A percentile compares a stretch with the other conserved stretches of the same genome.
Evolutionary conservation across 2,888 invertebrate species (phyloP).

Genomic region (Coremacera marginata): DNA sequence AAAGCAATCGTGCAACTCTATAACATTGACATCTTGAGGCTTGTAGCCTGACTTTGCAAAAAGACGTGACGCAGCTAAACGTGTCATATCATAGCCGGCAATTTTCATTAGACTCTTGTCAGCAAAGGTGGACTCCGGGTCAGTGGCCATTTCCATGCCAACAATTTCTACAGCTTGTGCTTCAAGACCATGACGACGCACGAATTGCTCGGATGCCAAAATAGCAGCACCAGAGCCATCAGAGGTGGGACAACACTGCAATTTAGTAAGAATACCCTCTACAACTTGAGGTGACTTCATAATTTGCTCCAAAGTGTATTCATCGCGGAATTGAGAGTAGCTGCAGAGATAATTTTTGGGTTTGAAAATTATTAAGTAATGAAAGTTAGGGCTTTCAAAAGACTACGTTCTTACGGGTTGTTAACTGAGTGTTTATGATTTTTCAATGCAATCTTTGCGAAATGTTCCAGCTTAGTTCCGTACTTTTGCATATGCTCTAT

Average conservation of each 20-base stretch:
- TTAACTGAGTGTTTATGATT: constrained; percentile 97
- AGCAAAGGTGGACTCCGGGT: constrained; percentile 85
- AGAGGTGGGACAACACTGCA: constrained; percentile 98
- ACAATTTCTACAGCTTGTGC: constrained; percentile 93
- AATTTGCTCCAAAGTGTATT: constrained; percentile 92
- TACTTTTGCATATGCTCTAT: constrained; percentile 86
- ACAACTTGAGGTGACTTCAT: constrained; percentile 89
- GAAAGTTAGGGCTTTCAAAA: constrained; percentile 44
- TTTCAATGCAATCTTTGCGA: constrained; percentile 97
- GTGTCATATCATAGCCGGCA: constrained; percentile 95
- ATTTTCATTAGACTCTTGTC: constrained; percentile 68
- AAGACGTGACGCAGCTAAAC: constrained; percentile 80
- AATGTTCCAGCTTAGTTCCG: constrained; percentile 91
- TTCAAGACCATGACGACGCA: constrained; percentile 84
- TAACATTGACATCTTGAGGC: constrained; percentile 89
- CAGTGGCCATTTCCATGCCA: constrained; percentile 97
- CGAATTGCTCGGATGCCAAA: constrained; percentile 91
- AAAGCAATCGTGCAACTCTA: constrained; percentile 98
- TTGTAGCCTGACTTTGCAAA: constrained; percentile 81
- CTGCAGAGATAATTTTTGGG: constrained; percentile 87
- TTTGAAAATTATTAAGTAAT: constrained; percentile 19
- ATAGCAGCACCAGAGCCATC: constrained; percentile 97
- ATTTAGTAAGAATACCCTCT: constrained; percentile 92
- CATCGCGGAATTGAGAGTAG: constrained; percentile 93
- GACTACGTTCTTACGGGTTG: constrained; percentile 93